These are phyloP conservation scores for Limnodromus scolopaceus DNA, from an alignment of 2,797 vertebrate species.

Conservation along the genomic window DNA sequence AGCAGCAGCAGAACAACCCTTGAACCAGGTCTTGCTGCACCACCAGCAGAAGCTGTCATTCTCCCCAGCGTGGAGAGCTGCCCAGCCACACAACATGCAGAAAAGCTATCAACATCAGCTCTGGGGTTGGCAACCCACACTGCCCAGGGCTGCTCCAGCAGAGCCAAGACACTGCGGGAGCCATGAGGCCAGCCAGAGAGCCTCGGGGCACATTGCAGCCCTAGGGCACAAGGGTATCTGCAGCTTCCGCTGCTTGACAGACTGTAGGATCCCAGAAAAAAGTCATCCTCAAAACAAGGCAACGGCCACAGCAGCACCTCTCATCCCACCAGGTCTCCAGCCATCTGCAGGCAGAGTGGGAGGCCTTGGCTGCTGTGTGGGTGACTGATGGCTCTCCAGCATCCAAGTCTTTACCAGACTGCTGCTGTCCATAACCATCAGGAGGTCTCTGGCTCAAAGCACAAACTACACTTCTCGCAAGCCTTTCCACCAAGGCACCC, in stretches of 20 bases:
- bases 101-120: background rate
- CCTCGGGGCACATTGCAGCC: background rate
- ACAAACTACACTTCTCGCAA: background rate
- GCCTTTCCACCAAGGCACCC: background rate
- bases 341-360: background rate
- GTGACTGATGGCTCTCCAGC: background rate
- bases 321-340: background rate
- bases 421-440: background rate
- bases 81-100: accelerated
- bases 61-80: background rate
- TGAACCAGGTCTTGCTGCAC: background rate
- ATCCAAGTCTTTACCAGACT: background rate
- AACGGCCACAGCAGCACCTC: accelerated
- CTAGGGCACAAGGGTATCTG: no score
- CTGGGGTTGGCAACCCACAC: accelerated
- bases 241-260: background rate
- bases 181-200: accelerated
- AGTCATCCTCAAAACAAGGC: background rate
- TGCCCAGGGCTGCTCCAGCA: background rate
- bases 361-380: accelerated
- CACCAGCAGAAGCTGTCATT: accelerated
- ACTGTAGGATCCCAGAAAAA: no score
- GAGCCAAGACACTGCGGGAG: accelerated
- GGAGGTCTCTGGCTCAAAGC: background rate
- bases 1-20: background rate